These are phyloP conservation scores for Chionoecetes opilio DNA, from an alignment of 1,140 invertebrate genomes.

Conservation along the genomic window DNA sequence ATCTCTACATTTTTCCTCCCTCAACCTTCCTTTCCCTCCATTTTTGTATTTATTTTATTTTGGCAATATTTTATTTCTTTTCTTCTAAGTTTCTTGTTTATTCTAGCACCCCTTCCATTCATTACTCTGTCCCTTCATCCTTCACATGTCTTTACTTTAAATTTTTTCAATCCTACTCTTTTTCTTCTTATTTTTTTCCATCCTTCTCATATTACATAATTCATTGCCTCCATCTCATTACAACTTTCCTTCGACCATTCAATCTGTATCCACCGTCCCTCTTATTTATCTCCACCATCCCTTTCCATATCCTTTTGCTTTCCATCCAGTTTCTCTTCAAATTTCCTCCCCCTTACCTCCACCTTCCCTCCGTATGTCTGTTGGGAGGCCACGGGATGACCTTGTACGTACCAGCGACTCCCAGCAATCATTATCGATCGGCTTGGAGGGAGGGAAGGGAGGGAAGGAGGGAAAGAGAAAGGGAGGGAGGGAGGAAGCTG, in stretches of 20 bases:
- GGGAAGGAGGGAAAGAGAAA: not conserved
- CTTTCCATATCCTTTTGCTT: not conserved
- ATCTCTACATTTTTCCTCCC: not conserved
- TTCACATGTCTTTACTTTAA: too few species aligned
- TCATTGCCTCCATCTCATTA: too few species aligned
- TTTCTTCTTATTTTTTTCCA: too few species aligned
- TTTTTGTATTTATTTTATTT: too few species aligned
- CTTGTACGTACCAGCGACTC: not conserved
- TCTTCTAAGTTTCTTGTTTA: too few species aligned
- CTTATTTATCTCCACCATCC: not conserved
- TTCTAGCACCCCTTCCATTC: too few species aligned
- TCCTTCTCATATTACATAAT: too few species aligned
- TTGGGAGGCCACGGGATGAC: not conserved
- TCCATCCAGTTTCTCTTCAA: not conserved
- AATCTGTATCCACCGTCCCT: not conserved
- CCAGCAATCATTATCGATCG: not conserved
- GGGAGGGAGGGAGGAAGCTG: not conserved
- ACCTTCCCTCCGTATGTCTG: constrained; percentile 8
- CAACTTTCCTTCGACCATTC: too few species aligned
- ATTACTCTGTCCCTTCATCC: too few species aligned
- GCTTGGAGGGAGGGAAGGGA: not conserved
- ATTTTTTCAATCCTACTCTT: too few species aligned
- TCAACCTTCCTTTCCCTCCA: not conserved
- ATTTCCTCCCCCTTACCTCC: not conserved
- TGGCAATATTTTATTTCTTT: too few species aligned